phyloP scores from a whole-genome alignment of 2,797 vertebrate species.

The Argentina silus region DNA sequence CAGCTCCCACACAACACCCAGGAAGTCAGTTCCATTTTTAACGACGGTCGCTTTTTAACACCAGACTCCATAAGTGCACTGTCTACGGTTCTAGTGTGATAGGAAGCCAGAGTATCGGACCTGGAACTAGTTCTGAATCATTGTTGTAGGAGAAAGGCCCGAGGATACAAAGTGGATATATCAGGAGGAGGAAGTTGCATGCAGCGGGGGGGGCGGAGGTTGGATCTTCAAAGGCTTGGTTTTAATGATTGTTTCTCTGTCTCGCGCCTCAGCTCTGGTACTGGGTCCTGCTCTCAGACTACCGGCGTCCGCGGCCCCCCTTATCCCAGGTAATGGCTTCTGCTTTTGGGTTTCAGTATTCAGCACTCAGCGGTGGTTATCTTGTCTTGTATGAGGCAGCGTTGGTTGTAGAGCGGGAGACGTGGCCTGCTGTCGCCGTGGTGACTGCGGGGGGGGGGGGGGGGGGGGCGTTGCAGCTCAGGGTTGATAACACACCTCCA shows the following conservation, averaged over 20 bases:
- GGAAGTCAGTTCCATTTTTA: constrained; percentile 10
- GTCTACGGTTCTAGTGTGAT: background rate
- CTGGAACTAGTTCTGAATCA: background rate
- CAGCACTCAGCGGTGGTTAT: background rate
- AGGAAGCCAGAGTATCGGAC: background rate
- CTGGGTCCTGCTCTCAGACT: too few species aligned
- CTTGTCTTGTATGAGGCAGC: background rate
- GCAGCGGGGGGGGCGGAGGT: background rate
- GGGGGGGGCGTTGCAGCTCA: background rate
- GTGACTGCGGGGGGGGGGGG: background rate
- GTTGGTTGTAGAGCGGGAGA: background rate
- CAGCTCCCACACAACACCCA: background rate
- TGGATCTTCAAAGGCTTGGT: too few species aligned
- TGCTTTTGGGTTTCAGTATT: too few species aligned
- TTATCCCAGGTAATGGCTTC: too few species aligned
- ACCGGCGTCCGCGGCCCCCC: too few species aligned
- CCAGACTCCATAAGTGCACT: background rate
- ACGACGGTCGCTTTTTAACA: background rate
- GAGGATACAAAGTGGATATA: background rate
- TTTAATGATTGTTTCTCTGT: too few species aligned
- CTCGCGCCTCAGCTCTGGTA: too few species aligned
- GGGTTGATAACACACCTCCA: background rate
- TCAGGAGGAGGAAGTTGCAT: background rate
- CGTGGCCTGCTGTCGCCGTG: background rate
- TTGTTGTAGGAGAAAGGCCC: background rate